Evolutionary conservation across 2,113 vertebrate genomes (phyloP).

Genomic region (human (Homo sapiens)): GRCh38 chr15:52199001-52199500

Average conservation of each 20-base stretch:
- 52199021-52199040: no score
- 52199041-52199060: no score
- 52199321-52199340: no score
- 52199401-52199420: neutral
- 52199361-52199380: neutral
- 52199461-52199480: neutral
- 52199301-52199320: neutral
- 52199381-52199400: neutral
- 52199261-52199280: neutral
- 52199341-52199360: neutral
- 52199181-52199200: neutral
- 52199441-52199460: neutral
- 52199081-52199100: rapidly evolving
- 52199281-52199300: neutral
- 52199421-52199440: neutral
- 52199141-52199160: no score
- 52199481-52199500: neutral
- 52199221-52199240: neutral
- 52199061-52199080: no score
- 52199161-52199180: no score
- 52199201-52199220: neutral
- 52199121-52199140: no score
- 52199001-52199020: no score
- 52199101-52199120: no score
- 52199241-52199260: neutral